A percentile compares a stretch with the other conserved stretches of the same genome.
Conservation (phyloP, 1,140 invertebrate genomes). For the Octopus sinensis region DNA sequence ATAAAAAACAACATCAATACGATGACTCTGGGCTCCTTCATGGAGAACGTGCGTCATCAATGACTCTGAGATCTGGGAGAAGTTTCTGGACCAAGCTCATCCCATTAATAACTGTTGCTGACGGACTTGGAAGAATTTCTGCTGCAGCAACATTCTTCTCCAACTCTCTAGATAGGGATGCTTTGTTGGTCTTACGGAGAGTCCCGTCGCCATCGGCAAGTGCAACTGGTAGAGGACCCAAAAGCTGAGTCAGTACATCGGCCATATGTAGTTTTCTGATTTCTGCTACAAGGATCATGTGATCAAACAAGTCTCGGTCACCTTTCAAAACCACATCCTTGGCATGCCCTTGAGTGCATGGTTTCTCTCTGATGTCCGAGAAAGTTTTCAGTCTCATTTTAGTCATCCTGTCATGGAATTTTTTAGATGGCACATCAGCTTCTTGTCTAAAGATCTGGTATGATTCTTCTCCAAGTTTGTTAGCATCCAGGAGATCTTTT, state of each 20-base stretch:
- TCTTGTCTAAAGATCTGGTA: constrained; percentile 3
- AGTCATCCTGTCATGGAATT: neutral
- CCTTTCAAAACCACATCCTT: constrained; percentile 17
- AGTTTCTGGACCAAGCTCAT: constrained; percentile 4
- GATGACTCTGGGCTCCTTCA: neutral
- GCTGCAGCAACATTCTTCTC: too few relatives aligned
- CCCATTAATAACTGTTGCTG: constrained; percentile 4
- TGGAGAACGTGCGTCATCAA: neutral
- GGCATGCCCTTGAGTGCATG: constrained; percentile 1
- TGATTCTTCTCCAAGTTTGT: constrained; percentile 8
- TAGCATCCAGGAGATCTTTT: constrained; percentile 1
- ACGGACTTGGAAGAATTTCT: neutral
- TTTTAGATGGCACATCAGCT: neutral
- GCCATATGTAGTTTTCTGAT: constrained; percentile 19
- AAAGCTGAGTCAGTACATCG: constrained; percentile 17
- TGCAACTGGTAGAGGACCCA: neutral
- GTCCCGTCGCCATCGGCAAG: too few relatives aligned
- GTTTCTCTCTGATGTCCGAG: constrained; percentile 11
- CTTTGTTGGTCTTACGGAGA: too few relatives aligned
- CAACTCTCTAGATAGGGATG: too few relatives aligned
- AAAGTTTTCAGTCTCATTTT: constrained; percentile 20
- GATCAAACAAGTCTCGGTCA: constrained; percentile 21
- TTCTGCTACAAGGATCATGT: constrained; percentile 19
- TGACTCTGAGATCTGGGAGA: neutral
- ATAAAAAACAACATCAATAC: neutral